These are phyloP conservation scores for Aspidapion aeneum DNA, from an alignment of 2,888 invertebrate genomes.

Conservation along the genomic window DNA sequence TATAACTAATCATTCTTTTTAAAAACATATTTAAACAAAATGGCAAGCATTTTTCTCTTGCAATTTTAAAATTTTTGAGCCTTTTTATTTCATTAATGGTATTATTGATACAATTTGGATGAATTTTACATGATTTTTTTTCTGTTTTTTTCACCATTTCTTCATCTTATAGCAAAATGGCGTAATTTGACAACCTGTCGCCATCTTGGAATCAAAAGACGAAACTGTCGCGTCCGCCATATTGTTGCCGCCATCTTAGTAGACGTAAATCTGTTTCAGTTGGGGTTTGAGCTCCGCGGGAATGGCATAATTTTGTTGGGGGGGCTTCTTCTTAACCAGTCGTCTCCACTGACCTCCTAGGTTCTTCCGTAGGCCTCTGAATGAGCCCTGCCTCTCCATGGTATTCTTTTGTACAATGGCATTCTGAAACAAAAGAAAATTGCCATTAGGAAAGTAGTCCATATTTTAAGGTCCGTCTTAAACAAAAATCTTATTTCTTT, in stretches of 20 bases:
- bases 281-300: constrained; percentile 84
- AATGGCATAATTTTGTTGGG: constrained; percentile 77
- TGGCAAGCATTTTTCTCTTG: too few species aligned
- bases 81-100: too few species aligned
- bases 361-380: constrained; percentile 79
- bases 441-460: too few species aligned
- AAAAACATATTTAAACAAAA: too few species aligned
- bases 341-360: constrained; percentile 83
- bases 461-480: too few species aligned
- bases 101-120: too few species aligned
- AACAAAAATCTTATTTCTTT: too few species aligned
- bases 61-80: too few species aligned
- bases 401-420: constrained; percentile 68
- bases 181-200: neutral
- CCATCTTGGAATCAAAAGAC: neutral
- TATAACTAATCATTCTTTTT: too few species aligned
- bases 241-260: constrained; percentile 48
- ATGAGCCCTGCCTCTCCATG: constrained; percentile 68
- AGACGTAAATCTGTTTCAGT: constrained; percentile 85
- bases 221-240: neutral
- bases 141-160: too few species aligned
- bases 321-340: constrained; percentile 79
- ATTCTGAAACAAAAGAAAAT: constrained; percentile 62
- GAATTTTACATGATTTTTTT: too few species aligned
- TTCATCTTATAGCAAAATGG: neutral